phyloP scores from a whole-genome alignment of 2,113 vertebrate genomes.

The Lanius collurio region DNA sequence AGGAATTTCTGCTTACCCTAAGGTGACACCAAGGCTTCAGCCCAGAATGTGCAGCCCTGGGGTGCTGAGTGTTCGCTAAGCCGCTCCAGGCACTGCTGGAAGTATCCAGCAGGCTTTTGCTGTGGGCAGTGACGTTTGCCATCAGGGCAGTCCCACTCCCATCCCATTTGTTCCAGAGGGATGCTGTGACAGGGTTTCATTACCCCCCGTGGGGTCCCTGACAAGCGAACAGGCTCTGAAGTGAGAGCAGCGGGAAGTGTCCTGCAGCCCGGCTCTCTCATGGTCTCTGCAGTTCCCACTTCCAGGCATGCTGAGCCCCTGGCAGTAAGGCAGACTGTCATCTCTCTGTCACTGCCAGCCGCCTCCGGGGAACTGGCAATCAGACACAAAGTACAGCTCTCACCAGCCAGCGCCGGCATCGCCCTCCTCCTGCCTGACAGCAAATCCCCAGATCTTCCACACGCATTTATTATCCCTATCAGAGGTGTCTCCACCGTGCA shows the following conservation, averaged over 20 bases:
- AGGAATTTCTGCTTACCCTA: not conserved
- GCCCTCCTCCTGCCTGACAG: not conserved
- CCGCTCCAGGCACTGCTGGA: not conserved
- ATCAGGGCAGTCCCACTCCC: not conserved
- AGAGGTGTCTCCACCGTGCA: not conserved
- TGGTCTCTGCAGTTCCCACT: not conserved
- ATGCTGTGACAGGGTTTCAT: not conserved
- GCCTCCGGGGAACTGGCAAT: not conserved
- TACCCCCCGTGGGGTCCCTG: not conserved
- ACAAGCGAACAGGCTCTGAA: not conserved
- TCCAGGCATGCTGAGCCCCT: not conserved
- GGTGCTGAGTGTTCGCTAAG: not conserved
- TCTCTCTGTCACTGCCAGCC: not conserved
- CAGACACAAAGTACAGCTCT: not conserved
- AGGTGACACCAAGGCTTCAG: not conserved
- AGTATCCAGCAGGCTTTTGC: not conserved
- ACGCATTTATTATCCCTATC: not conserved
- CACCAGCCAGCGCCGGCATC: not conserved
- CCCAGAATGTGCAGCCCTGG: not conserved
- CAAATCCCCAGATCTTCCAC: not conserved
- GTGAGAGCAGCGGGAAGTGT: not conserved
- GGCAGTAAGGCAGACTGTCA: not conserved
- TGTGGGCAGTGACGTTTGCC: not conserved
- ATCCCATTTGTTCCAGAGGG: not conserved
- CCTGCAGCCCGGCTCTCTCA: not conserved